Evolutionary conservation across 2,113 vertebrate genomes (phyloP).

Genomic region (Syrmaticus mikado): DNA sequence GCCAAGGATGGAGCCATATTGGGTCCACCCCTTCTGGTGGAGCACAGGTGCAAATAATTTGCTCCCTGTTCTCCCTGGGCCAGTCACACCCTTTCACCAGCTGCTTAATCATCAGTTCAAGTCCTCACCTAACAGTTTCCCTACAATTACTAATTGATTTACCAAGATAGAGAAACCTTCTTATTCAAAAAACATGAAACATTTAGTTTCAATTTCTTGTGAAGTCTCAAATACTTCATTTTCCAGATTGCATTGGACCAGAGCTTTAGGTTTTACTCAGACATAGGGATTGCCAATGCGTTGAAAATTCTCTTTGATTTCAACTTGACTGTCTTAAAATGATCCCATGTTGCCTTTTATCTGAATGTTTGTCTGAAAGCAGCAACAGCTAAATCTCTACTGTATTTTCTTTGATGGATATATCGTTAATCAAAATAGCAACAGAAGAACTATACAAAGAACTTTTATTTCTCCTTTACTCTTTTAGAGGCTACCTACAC

Average conservation of each 20-base stretch:
- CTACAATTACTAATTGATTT: background rate
- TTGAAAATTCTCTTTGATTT: conserved; percentile 57
- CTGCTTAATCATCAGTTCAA: no score
- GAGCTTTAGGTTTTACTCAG: conserved; percentile 2
- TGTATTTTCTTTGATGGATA: background rate
- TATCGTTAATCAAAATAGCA: conserved; percentile 4
- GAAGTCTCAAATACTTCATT: conserved; percentile 1
- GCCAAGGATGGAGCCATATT: no score
- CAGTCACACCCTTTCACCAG: no score
- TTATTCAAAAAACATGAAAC: background rate
- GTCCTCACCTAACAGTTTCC: no score
- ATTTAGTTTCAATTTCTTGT: background rate
- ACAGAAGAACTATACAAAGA: background rate
- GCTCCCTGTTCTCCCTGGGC: no score
- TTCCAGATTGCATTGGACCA: background rate
- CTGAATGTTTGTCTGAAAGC: conserved; percentile 42
- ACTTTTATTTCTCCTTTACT: background rate
- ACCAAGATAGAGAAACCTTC: background rate
- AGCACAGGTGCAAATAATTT: no score
- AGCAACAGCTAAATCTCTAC: background rate
- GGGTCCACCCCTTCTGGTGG: no score
- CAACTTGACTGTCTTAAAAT: conserved; percentile 24
- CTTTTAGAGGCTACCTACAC: background rate
- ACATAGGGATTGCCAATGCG: background rate
- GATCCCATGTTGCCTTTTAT: conserved; percentile 40